phyloP scores from a whole-genome alignment of 2,797 vertebrate genomes.

The Helostoma temminkii region DNA sequence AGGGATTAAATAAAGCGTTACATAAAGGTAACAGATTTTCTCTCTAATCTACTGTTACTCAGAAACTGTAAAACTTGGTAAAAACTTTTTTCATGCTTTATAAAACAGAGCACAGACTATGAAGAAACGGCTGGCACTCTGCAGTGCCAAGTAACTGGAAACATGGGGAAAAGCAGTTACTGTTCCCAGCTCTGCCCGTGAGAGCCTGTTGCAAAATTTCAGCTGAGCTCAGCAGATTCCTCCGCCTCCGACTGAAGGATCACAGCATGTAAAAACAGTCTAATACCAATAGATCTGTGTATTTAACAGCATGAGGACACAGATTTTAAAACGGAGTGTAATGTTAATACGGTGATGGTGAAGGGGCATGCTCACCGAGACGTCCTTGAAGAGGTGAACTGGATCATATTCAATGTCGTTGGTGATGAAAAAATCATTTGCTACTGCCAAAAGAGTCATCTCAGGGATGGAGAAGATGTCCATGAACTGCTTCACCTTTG shows the following conservation, averaged over 20 bases:
- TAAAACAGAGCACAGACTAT: background rate
- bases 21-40: background rate
- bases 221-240: conserved; percentile 53
- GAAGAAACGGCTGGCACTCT: background rate
- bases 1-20: conserved; percentile 22
- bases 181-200: conserved; percentile 32
- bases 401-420: conserved; percentile 90
- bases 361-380: conserved; percentile 81
- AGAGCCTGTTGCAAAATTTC: conserved; percentile 16
- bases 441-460: conserved; percentile 88
- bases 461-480: conserved; percentile 91
- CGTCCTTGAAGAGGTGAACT: conserved; percentile 89
- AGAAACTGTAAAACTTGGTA: background rate
- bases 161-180: conserved; percentile 9
- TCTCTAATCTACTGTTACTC: background rate
- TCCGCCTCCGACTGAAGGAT: conserved; percentile 31
- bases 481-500: conserved; percentile 91
- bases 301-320: conserved; percentile 7
- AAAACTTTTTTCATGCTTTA: background rate
- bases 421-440: conserved; percentile 88
- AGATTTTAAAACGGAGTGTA: background rate
- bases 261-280: conserved; percentile 20
- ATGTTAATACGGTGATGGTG: conserved; percentile 3
- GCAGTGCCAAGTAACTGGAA: conserved; percentile 26
- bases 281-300: conserved; percentile 1